A percentile compares a stretch with the other conserved stretches of the same genome.
These are phyloP conservation scores for Meloidogyne hapla DNA, from an alignment of 1,140 invertebrate genomes.

Conservation along the genomic window DNA sequence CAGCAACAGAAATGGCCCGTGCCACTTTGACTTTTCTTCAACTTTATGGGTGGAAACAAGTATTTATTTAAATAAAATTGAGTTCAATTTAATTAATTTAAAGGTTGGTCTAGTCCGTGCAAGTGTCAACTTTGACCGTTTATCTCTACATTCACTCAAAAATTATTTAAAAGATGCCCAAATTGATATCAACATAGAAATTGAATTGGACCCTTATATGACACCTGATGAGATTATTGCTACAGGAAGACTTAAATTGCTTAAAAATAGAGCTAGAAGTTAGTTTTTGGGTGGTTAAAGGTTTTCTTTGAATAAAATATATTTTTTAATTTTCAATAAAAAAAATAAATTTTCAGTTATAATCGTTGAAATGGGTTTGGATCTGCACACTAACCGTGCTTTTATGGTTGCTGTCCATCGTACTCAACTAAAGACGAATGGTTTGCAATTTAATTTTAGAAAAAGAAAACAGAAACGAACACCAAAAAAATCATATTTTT, in stretches of 20 bases:
- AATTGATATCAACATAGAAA: conserved; percentile 54
- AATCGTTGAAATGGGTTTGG: conserved; percentile 57
- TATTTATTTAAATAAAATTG: conserved; percentile 8
- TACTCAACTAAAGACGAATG: conserved; percentile 46
- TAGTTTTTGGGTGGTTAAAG: too few relatives aligned
- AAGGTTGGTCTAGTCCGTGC: conserved; percentile 50
- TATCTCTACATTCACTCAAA: conserved; percentile 55
- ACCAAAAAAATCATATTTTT: too few relatives aligned
- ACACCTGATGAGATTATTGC: conserved; percentile 58
- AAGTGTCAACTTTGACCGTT: conserved; percentile 47
- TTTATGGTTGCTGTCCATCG: conserved; percentile 59
- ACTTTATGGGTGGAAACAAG: conserved; percentile 62
- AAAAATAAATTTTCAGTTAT: too few relatives aligned
- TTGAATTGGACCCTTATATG: conserved; percentile 57
- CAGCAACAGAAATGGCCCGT: conserved; percentile 61
- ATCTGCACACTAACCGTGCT: conserved; percentile 52
- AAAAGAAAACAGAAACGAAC: too few relatives aligned
- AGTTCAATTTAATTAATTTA: not conserved
- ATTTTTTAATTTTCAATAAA: too few relatives aligned
- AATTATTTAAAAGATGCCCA: conserved; percentile 52
- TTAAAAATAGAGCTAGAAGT: conserved; percentile 50
- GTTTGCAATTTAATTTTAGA: not conserved
- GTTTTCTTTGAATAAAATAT: too few relatives aligned
- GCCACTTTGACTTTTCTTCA: conserved; percentile 56
- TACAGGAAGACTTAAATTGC: conserved; percentile 49